phyloP scores from a whole-genome alignment of 2,888 invertebrate species.

The Callyntrura guangdongensis region DNA sequence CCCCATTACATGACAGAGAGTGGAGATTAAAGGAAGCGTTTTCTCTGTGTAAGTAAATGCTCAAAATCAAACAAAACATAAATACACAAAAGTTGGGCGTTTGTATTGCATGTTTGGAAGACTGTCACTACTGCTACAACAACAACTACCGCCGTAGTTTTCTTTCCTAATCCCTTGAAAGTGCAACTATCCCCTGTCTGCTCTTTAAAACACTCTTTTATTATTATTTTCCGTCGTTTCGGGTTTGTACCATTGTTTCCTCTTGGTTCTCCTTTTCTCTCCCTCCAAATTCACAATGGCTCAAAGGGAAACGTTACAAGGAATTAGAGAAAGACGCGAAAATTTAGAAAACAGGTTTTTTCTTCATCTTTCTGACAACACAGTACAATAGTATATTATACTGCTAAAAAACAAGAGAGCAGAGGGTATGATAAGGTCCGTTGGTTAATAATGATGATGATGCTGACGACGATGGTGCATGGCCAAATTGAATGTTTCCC shows the following conservation, averaged over 20 bases:
- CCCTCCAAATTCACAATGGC: neutral
- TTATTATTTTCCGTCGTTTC: neutral
- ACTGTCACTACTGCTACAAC: neutral
- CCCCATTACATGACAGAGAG: neutral
- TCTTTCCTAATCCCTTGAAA: neutral
- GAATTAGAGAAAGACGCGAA: conserved; percentile 44
- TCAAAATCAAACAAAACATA: neutral
- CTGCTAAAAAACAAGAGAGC: neutral
- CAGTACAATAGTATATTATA: neutral
- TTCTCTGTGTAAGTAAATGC: neutral
- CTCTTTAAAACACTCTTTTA: neutral
- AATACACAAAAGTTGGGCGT: neutral
- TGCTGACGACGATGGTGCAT: neutral
- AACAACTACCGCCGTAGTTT: neutral
- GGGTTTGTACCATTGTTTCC: neutral
- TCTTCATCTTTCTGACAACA: conserved; percentile 3
- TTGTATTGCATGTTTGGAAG: neutral
- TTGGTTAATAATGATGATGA: neutral
- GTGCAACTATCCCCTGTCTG: neutral
- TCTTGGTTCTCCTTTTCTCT: neutral
- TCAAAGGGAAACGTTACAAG: conserved; percentile 1
- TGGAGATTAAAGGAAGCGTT: conserved; percentile 5
- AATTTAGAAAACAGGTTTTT: conserved; percentile 67
- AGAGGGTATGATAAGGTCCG: neutral
- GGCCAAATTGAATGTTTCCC: conserved; percentile 20